Base-by-base conservation (phyloP, 2,888 invertebrate genomes). In the Leptothorax acervorum region DNA sequence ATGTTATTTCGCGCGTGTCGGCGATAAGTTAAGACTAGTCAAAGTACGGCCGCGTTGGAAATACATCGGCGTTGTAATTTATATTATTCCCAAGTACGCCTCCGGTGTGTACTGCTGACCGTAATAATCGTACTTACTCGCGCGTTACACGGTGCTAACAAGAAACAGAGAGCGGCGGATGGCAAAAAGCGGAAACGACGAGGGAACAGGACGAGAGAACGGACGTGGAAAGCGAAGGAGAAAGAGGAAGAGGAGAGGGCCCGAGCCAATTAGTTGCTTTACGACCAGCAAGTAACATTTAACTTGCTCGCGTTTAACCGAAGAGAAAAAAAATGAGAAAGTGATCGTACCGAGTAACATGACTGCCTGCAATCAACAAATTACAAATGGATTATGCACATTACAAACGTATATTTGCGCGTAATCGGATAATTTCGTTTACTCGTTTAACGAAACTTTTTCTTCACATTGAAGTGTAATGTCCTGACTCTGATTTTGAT, bases 81-180 rank as follows among this genome's bases (percentile, higher is more conserved):
- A 81, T 73, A 81, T 73, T 81, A 81, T 81, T 81, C 79, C 35
- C 60, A 60, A 81, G 74, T 81, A 60, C 79, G 79, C 74, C 74
- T 60, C 74, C 79, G 79, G 79, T 81, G 74, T 73, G 74, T 35
- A 81, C 74, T 39, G 79, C 74, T 81, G 79, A 73, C 73, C 60
- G 79, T 81, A 81, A 73, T 81, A 81, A 81, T 81, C 79, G 79
- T 73, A 81, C 79, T 81, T 62, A 73, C 79, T 60, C 65, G 79
- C 78, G 82, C 76, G 79, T 83, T 78, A 74, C 79, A 76, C 82
- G 79, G 66, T 79, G 76, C 65, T 78, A 83, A 66, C 82, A 57
- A 66, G 82, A 82, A 82, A 76, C 76, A 18, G 78, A 76, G 82
- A 78, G 23, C 62, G 79, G 42, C 35, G 76, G 79, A 48, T 9